phyloP scores from a whole-genome alignment of 1,140 invertebrate species.

The Eriosoma lanigerum region DNA sequence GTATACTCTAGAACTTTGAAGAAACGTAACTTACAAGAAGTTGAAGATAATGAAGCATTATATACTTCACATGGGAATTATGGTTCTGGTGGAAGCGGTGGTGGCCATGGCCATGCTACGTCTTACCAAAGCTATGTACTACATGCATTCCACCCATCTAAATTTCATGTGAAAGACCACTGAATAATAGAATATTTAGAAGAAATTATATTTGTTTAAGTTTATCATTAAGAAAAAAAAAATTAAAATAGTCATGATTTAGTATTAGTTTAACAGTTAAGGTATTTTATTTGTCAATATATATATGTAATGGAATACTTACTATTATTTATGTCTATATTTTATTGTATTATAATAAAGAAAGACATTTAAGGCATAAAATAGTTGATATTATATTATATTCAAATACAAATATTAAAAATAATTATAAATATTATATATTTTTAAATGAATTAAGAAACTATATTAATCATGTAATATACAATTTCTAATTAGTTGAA shows the following conservation, averaged over 20 bases:
- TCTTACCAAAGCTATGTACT: constrained; percentile 55
- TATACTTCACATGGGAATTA: constrained; percentile 40
- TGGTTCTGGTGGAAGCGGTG: constrained; percentile 42
- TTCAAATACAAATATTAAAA: not conserved
- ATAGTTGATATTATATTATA: not conserved
- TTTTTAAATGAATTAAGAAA: constrained; percentile 2
- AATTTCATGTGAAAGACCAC: constrained; percentile 45
- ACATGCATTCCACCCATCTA: constrained; percentile 55
- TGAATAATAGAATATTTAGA: not conserved
- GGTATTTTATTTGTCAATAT: too few relatives aligned
- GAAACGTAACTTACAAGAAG: constrained; percentile 36
- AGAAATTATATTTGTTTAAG: too few relatives aligned
- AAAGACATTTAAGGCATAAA: not conserved
- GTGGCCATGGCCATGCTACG: constrained; percentile 55
- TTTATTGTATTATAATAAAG: not conserved
- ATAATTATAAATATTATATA: not conserved
- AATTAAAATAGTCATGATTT: too few relatives aligned
- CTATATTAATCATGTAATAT: not conserved
- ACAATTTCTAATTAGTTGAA: not conserved
- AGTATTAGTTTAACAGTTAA: too few relatives aligned
- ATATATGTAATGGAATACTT: too few relatives aligned
- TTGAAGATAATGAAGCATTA: constrained; percentile 37
- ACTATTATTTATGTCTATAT: too few relatives aligned
- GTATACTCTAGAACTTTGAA: constrained; percentile 17
- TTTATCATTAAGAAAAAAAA: too few relatives aligned